Evolutionary conservation across 2,113 vertebrate species (phyloP).

Genomic region (Ahaetulla prasina): DNA sequence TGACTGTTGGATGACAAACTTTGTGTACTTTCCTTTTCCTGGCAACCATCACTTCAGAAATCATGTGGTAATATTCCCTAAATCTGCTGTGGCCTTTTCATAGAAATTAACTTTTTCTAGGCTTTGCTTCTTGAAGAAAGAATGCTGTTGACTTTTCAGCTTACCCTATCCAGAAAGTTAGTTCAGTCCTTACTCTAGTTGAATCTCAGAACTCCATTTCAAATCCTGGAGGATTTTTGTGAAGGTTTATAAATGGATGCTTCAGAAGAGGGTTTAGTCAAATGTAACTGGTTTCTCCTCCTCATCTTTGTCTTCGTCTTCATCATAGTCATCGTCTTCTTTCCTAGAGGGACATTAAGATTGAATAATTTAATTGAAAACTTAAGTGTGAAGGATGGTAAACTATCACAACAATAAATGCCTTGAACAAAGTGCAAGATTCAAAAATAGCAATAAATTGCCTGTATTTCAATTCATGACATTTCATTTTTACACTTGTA

Average conservation of each 20-base stretch:
- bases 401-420: slow-evolving; percentile 32
- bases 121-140: slow-evolving; percentile 20
- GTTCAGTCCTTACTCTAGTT: not conserved
- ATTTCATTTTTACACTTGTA: slow-evolving; percentile 4
- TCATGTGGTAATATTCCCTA: not conserved
- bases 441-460: slow-evolving; percentile 16
- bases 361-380: not conserved
- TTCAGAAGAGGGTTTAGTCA: slow-evolving; percentile 42
- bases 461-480: slow-evolving; percentile 8
- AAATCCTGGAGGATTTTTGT: slow-evolving; percentile 14
- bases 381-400: not conserved
- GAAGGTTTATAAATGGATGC: slow-evolving; percentile 37
- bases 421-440: slow-evolving; percentile 23
- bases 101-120: not conserved
- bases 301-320: too few species aligned
- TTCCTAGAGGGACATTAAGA: not conserved
- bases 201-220: not conserved
- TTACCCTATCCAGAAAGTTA: not conserved
- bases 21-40: not conserved
- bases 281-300: accelerated
- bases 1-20: not conserved
- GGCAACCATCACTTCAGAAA: not conserved
- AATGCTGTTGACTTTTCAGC: slow-evolving; percentile 45
- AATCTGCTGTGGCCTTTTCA: not conserved
- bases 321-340: not conserved